phyloP scores from a whole-genome alignment of 1,140 invertebrate genomes.

The Monomorium pharaonis region DNA sequence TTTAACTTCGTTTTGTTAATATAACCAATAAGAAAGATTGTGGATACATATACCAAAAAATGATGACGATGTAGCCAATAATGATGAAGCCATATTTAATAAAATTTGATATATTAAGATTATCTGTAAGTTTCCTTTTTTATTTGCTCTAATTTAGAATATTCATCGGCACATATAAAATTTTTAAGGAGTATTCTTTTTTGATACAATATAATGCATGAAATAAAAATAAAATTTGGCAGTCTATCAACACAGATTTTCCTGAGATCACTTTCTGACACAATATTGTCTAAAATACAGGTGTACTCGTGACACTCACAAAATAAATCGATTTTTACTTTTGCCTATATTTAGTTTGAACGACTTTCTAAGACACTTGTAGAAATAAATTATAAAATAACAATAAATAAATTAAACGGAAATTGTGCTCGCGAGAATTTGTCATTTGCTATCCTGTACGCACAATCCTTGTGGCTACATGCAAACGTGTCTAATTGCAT shows the following conservation, averaged over 20 bases:
- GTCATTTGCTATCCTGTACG: neutral
- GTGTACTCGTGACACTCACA: neutral
- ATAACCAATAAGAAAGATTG: neutral
- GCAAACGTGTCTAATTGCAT: conserved; percentile 3
- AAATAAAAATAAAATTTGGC: neutral
- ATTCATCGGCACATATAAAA: neutral
- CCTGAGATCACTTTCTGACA: conserved; percentile 2
- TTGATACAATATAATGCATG: neutral
- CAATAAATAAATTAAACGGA: conserved; percentile 38
- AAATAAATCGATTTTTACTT: neutral
- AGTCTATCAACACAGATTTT: neutral
- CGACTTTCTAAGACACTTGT: neutral
- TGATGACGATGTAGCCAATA: neutral
- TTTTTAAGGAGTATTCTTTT: conserved; percentile 5
- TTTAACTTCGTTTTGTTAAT: conserved; percentile 90
- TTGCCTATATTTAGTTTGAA: neutral
- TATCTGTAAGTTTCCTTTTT: conserved; percentile 1
- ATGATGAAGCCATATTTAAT: neutral
- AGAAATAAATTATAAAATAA: conserved; percentile 36
- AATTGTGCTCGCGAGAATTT: conserved; percentile 26
- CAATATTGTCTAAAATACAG: conserved; percentile 29
- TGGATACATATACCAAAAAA: conserved; percentile 1
- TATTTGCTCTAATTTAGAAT: neutral
- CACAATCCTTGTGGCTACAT: neutral
- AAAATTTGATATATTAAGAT: conserved; percentile 21